phyloP scores from a whole-genome alignment of 37 sponge, comb jelly and placozoan species.

The Halichondria panicea region DNA sequence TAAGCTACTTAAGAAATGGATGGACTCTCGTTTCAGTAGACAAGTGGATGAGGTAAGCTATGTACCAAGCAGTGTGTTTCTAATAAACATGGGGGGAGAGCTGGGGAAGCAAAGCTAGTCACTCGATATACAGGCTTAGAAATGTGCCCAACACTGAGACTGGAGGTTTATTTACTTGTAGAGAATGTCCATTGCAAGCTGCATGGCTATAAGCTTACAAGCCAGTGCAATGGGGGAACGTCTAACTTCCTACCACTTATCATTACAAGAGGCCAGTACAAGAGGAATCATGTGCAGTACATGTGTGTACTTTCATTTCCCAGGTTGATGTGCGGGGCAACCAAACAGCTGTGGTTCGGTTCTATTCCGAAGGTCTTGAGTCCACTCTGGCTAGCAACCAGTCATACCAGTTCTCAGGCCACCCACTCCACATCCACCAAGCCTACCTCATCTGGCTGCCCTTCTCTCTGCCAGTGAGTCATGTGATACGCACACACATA shows the following conservation, averaged over 20 bases:
- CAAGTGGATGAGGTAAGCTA: conserved; percentile 18
- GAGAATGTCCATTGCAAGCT: not conserved
- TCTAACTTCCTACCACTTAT: too few relatives aligned
- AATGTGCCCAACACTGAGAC: not conserved
- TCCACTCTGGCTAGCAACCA: not conserved
- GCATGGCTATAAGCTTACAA: too few relatives aligned
- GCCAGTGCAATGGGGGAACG: too few relatives aligned
- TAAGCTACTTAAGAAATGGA: conserved; percentile 33
- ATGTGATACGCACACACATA: not conserved
- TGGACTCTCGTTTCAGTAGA: conserved; percentile 16
- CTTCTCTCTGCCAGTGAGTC: conserved; percentile 35
- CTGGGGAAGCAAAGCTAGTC: too few relatives aligned
- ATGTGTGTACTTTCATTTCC: not conserved
- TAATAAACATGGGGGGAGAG: too few relatives aligned
- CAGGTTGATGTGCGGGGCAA: conserved; percentile 34
- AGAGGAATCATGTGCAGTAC: too few relatives aligned
- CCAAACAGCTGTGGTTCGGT: conserved; percentile 23
- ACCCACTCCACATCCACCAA: conserved; percentile 16
- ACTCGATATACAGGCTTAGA: too few relatives aligned
- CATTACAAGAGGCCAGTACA: too few relatives aligned
- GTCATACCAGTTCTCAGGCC: conserved; percentile 16
- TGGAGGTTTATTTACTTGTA: not conserved
- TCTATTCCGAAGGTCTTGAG: conserved; percentile 8
- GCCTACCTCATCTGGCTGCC: conserved; percentile 71
- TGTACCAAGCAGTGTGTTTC: too few relatives aligned